Base-by-base conservation (phyloP, 2,797 vertebrate species). In the Urophycis tenuis region DNA sequence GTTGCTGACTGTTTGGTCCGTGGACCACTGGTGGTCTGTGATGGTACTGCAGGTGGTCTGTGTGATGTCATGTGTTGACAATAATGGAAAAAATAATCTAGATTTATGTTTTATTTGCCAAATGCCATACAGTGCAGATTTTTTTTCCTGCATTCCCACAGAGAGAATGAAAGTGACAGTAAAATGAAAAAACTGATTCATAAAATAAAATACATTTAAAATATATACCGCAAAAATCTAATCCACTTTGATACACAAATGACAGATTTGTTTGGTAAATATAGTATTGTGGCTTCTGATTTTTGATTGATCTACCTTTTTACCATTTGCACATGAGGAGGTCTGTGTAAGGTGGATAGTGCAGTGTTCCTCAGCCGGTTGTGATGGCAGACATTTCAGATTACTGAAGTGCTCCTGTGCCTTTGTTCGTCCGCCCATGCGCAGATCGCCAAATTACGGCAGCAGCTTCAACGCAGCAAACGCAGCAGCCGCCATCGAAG, bases 401-500 rank as follows among this genome's bases (percentile, higher is more conserved):
- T 70, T 7, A 19, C 36, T 71, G 15, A 19, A 29, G 31, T n/a
- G 8, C 49, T 71, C 73, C 74, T 36, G 36, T 33, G 60, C 10
- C 15, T 34, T 70, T 45, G 64, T 14, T 31, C 34, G 3, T 74
- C 53, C 79, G 29, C 87, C 36, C 12, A 70, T 31, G 82, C 77
- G 25, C 88, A 99, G 97, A 99, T 99, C 73, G 97, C 97, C 81
- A 99, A 99, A 85, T 85, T 99, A 89, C 95, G 97, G 36, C 97
- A 99, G 81, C 97, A 99, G 12, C 94, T 99, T 70, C 97, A 99
- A 89, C 95, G 97, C 85, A 98, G 97, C 93, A 99, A 99, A 85
- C 96, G 98, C 77, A 99, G 97, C 92, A 99, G 97, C 83, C 95
- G 97, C 70, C 96, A 98, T 86, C 96, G 97, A 81, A 93, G 98